Base-by-base conservation (phyloP, 2,888 invertebrate species). In the Frankliniella fusca region DNA sequence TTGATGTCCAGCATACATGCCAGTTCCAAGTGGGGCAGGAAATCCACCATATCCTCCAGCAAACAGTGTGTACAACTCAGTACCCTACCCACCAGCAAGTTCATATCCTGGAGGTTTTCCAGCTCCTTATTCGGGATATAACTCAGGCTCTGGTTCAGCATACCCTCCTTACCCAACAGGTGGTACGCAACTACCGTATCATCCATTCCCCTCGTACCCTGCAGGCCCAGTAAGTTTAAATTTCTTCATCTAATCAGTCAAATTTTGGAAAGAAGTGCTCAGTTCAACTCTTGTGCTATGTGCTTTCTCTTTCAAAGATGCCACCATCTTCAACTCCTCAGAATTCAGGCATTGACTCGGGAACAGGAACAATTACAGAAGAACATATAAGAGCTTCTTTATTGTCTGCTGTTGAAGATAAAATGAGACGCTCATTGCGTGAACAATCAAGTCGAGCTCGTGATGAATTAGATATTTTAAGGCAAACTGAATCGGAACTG, bases 311-410 rank as follows among this genome's bases (percentile, higher is more conserved):
- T 81, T 82, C 89, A 90, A 88, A 27, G 90, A 27, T 27, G 23
- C 70, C 70, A 27, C 70, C 70, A 76, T 27, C 70, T 76, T 7
- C 23, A 27, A 76, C 23, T 10, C 12, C 70, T 9, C 70, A 76
- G 80, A 28, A 50, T 82, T 54, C 80, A 11, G 70, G 70, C 12
- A 27, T 27, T 23, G 70, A 11, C 27, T 23, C 90, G 82, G 90
- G 91, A 83, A 90, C 90, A 27, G 95, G 95, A 28, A 96, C 96
- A n/a, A 97, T 97, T 83, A 95, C 97, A 81, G 97, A 98, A 86
- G 97, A 98, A 87, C 97, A 98, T 87, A 96, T 99, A 84, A 93
- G 95, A 87, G 96, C 95, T 48, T 99, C 98, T 0, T 90, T 99
- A 38, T 89, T 98, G 27, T 97, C 97, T 83, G 99, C 98, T 48